Conservation (phyloP, 1,140 invertebrate species). For the Hestina assimilis region DNA sequence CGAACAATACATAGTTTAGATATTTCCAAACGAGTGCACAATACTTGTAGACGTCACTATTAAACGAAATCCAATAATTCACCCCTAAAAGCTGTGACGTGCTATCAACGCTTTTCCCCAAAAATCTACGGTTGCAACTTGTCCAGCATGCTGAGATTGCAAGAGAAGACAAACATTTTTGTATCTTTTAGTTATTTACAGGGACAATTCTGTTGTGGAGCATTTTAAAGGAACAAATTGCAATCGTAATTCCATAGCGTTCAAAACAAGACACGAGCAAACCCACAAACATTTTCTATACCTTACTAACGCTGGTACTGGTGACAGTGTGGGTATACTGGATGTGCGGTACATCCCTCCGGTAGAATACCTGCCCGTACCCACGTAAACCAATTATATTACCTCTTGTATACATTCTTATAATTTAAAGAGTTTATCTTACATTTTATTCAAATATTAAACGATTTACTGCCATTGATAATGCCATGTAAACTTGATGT, state of each 20-base stretch:
- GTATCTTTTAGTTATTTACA: no score
- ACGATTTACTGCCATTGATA: no score
- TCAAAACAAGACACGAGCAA: conserved; percentile 52
- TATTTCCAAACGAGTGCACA: conserved; percentile 16
- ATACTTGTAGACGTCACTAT: conserved; percentile 30
- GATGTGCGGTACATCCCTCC: conserved; percentile 90
- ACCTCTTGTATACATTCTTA: not conserved
- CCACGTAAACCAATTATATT: conserved; percentile 41
- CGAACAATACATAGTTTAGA: conserved; percentile 10
- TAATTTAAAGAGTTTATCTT: not conserved
- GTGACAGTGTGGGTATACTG: conserved; percentile 90
- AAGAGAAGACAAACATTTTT: no score
- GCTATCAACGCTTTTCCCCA: conserved; percentile 15
- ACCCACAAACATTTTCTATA: conserved; percentile 77
- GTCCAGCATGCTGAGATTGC: no score
- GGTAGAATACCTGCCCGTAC: conserved; percentile 73
- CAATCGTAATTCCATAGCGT: conserved; percentile 37
- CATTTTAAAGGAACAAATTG: conserved; percentile 34
- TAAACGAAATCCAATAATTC: conserved; percentile 20
- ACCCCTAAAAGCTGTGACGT: conserved; percentile 34
- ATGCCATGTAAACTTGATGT: no score
- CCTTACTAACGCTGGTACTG: conserved; percentile 86
- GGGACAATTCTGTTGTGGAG: no score
- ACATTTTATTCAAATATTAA: not conserved
- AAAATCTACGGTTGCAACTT: conserved; percentile 31